A percentile compares a stretch with the other conserved stretches of the same genome.
Conservation (phyloP, 2,113 vertebrate genomes). For the Aptenodytes patagonicus region DNA sequence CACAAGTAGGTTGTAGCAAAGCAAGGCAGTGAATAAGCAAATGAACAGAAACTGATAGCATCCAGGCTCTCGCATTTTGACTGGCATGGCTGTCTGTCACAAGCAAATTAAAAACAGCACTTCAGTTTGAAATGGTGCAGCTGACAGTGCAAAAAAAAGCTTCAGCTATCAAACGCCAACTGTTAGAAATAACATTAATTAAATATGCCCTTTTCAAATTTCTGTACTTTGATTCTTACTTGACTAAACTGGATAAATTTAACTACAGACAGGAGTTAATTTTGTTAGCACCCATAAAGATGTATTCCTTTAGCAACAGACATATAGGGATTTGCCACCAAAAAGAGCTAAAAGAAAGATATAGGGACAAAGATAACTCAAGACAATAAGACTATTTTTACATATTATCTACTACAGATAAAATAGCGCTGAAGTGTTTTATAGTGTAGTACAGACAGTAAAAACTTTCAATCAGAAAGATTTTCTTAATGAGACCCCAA, state of each 20-base stretch:
- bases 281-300: background rate
- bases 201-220: background rate
- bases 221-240: background rate
- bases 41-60: slow-evolving; percentile 7
- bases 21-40: slow-evolving; percentile 25
- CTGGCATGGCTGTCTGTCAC: slow-evolving; percentile 2
- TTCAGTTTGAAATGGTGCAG: slow-evolving; percentile 28
- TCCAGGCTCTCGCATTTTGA: background rate
- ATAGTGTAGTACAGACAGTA: background rate
- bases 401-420: background rate
- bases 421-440: background rate
- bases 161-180: slow-evolving; percentile 11
- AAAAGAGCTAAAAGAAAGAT: background rate
- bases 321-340: background rate
- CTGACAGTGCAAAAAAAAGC: background rate
- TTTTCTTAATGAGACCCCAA: background rate
- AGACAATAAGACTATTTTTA: background rate
- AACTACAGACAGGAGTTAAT: background rate
- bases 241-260: slow-evolving; percentile 21
- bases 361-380: background rate
- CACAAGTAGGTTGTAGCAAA: slow-evolving; percentile 9
- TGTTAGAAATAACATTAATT: slow-evolving; percentile 30
- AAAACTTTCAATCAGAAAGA: background rate
- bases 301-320: background rate
- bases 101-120: slow-evolving; percentile 9